Base-by-base conservation (phyloP, 2,888 invertebrate genomes). In the Mythimna impura region DNA sequence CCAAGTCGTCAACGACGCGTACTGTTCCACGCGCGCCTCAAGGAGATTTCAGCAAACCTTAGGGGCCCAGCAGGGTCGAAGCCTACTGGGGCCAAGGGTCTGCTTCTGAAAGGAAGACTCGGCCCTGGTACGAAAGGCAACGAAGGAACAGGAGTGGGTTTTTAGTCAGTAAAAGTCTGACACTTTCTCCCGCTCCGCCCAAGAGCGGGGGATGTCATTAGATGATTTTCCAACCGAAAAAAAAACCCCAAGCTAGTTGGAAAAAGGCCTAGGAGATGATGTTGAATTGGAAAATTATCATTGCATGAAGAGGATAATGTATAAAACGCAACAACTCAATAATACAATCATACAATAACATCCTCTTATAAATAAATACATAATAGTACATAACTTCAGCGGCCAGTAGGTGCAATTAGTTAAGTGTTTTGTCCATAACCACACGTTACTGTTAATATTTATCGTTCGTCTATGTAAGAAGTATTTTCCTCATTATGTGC, bases 401-500 rank as follows among this genome's bases (percentile, higher is more conserved):
- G 10, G 8, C 22, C 12, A n/a, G 3, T 17, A 40, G 12, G 8
- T 72, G 14, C 30, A 61, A 80, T 80, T 50, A 73, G 20, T 40
- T 63, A 58, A 63, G 52, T 66, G 36, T 17, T 55, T 43, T 30
- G 52, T 47, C 22, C 36, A 8, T 50, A 10, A n/a, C 40, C 47
- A 47, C 30, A 40, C 8, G 20, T n/a, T 52, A 52, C 50, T 8
- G n/a, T 52, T 30, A 36, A 64, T 68, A 43, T 58, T 50, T n/a
- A 36, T 52, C 43, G 12, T 57, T 81, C 43, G 9, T 50, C 14
- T 57, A 57, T 47, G 14, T 60, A 34, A n/a, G 20, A 50, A 14
- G n/a, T 22, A 30, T 82, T 80, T 82, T 82, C 79, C 79, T 82
- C 54, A 72, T 72, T 66, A 20, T 12, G 14, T 52, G 30, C 55